Percentiles rank a stretch among this genome's conserved stretches.
These are phyloP conservation scores for Epinotia demarniana DNA, from an alignment of 2,888 invertebrate species.

Conservation along the genomic window DNA sequence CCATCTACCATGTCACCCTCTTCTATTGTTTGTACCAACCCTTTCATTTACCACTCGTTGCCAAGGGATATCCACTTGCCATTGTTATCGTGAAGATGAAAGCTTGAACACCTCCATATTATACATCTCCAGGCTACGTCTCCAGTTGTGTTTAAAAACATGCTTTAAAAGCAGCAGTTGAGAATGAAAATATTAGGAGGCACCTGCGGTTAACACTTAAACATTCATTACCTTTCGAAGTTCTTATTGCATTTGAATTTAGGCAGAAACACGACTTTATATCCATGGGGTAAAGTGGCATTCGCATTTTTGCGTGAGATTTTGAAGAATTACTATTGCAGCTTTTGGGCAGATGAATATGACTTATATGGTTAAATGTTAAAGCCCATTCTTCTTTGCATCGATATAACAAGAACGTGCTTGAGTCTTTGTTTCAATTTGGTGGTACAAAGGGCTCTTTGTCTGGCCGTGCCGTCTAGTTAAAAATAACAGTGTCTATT, in stretches of 20 bases:
- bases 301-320: neutral
- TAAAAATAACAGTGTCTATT: conserved; percentile 44
- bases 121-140: neutral
- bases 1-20: neutral
- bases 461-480: conserved; percentile 38
- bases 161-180: neutral
- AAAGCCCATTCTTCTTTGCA: conserved; percentile 5
- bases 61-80: neutral
- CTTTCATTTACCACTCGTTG: conserved; percentile 1
- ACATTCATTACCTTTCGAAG: neutral
- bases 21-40: conserved; percentile 16
- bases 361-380: neutral
- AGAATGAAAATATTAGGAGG: neutral
- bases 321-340: neutral
- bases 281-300: neutral
- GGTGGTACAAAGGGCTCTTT: conserved; percentile 37
- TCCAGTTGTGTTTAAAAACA: neutral
- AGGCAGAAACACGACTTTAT: neutral
- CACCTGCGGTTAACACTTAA: neutral
- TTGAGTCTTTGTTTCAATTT: conserved; percentile 36
- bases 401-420: conserved; percentile 3
- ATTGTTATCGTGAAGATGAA: neutral
- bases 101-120: neutral
- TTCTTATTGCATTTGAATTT: neutral
- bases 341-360: neutral